These are phyloP conservation scores for Amiota communis DNA, from an alignment of 2,888 invertebrate genomes.

Conservation along the genomic window DNA sequence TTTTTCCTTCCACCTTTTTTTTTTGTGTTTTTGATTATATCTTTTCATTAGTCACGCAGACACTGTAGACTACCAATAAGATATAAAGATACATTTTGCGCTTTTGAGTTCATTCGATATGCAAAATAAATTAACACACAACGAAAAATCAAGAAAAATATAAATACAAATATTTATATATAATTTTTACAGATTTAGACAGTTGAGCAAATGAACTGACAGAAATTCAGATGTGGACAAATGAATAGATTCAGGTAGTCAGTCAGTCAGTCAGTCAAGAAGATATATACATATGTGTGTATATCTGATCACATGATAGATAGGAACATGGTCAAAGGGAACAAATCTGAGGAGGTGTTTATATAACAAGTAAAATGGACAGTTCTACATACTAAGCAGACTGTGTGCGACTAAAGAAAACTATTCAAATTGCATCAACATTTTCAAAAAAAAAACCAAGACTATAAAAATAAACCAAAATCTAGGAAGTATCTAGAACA, in stretches of 20 bases:
- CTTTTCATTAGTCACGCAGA: slow-evolving; percentile 59
- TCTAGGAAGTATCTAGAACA: background rate
- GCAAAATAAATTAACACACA: slow-evolving; percentile 1
- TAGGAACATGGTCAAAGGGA: too few species aligned
- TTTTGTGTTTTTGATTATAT: slow-evolving; percentile 23
- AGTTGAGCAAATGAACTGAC: slow-evolving; percentile 17
- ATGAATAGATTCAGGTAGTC: too few species aligned
- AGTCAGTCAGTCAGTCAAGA: background rate
- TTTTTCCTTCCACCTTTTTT: slow-evolving; percentile 1
- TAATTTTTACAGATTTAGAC: slow-evolving; percentile 10
- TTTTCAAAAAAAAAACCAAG: too few species aligned
- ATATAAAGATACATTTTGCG: slow-evolving; percentile 6
- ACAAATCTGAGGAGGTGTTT: background rate
- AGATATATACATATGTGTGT: too few species aligned
- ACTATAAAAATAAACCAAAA: too few species aligned
- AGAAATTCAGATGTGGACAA: background rate
- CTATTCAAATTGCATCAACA: too few species aligned
- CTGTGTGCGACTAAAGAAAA: background rate
- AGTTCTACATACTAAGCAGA: background rate
- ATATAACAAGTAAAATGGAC: background rate
- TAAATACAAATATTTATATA: background rate
- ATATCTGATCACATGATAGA: background rate
- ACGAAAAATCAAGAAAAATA: slow-evolving; percentile 9
- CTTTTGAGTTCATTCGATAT: background rate
- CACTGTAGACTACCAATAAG: slow-evolving; percentile 29